Evolutionary conservation across 2,888 invertebrate genomes (phyloP).

Genomic region (Anodontia alba): DNA sequence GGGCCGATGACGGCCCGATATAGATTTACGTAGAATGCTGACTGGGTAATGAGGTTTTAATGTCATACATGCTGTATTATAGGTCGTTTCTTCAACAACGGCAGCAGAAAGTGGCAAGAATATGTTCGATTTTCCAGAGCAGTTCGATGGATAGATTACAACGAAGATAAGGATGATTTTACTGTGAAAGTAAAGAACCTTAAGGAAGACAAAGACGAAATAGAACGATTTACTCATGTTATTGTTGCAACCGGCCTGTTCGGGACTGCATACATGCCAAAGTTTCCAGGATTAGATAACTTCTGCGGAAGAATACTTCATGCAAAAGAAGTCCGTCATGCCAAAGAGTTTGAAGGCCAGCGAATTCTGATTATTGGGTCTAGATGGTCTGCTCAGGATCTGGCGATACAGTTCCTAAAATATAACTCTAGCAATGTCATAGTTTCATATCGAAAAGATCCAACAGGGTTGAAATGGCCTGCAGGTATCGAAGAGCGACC

Average conservation of each 20-base stretch:
- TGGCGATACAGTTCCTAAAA: constrained; percentile 48
- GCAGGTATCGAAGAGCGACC: constrained; percentile 29
- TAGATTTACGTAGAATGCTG: too few species aligned
- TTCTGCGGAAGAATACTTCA: constrained; percentile 40
- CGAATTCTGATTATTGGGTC: constrained; percentile 40
- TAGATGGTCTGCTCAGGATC: constrained; percentile 46
- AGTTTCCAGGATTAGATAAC: constrained; percentile 29
- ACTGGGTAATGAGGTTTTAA: too few species aligned
- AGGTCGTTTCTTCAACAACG: constrained; percentile 27
- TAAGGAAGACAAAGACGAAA: not conserved
- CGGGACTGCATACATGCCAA: constrained; percentile 27
- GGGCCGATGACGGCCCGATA: too few species aligned
- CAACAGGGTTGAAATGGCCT: constrained; percentile 26
- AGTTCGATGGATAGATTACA: constrained; percentile 32
- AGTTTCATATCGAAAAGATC: not conserved
- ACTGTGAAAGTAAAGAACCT: constrained; percentile 33
- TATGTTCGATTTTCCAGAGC: constrained; percentile 35
- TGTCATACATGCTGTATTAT: too few species aligned
- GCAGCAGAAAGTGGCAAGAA: not conserved
- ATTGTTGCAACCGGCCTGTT: constrained; percentile 36
- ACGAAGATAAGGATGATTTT: constrained; percentile 16
- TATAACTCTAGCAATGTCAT: constrained; percentile 36
- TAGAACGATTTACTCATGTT: constrained; percentile 16
- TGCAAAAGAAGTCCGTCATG: constrained; percentile 47
- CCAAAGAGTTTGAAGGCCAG: constrained; percentile 37